Evolutionary conservation across 2,888 invertebrate species (phyloP), one percentile per base, ranked within the genome.

Genomic region (Acrobasis suavella): DNA sequence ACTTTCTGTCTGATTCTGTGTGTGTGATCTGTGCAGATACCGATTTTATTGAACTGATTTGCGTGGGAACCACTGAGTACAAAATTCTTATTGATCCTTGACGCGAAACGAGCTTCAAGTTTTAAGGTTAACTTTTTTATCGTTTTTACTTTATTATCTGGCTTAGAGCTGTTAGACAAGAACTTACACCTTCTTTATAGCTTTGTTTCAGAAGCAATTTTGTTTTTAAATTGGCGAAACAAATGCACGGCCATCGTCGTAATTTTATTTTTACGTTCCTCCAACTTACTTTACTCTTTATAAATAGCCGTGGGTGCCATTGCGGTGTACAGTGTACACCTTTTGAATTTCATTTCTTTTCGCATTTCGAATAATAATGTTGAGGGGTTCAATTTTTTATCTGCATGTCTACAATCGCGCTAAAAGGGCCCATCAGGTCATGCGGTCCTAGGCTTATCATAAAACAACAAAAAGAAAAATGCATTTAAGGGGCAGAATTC

Each of bases 61-160:
- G 46, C n/a, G 46, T n/a, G 46, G 46, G 46, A 46, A 46, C 46
- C 46, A 46, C n/a, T 10, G 46, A 46, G 46, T 46, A 46, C 46
- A 46, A n/a, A 46, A 46, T 42, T 42, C 10, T 14, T 12, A 42
- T 46, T 46, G 46, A 46, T 46, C 46, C 46, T 46, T n/a, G 46
- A 46, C 14, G 14, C 46, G 46, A 46, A n/a, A 46, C 5, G 46
- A 46, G 46, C 46, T 46, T 46, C 10, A 46, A 46, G n/a, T 46
- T 14, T 46, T 46, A 2, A 14, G 46, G 5, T 46, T 46, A 46
- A 46, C 46, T 46, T 46, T 46, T 46, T 46, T 46, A 46, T 46
- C n/a, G 46, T n/a, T 32, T 32, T 32, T 32, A 32, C 32, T 32
- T 46, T 46, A 46, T 46, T 46, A 46, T 46, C 46, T 60, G 52